phyloP scores from a whole-genome alignment of 2,888 invertebrate genomes.

The Epistrophella euchroma region DNA sequence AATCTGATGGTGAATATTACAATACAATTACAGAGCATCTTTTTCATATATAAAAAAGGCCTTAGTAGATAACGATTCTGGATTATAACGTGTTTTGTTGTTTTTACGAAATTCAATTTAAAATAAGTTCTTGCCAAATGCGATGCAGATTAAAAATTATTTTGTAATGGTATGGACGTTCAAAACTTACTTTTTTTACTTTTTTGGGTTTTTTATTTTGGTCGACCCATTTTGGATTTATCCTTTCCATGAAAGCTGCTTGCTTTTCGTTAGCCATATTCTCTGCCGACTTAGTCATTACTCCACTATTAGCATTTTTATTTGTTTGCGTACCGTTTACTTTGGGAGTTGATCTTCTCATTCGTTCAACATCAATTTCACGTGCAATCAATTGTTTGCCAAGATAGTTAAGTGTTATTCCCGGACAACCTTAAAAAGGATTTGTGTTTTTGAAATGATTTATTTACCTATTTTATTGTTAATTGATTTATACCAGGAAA shows the following conservation, averaged over 20 bases:
- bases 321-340: conserved; percentile 28
- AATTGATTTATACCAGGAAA: conserved; percentile 80
- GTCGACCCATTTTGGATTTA: conserved; percentile 86
- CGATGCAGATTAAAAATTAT: too few species aligned
- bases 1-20: too few species aligned
- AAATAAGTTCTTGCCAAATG: too few species aligned
- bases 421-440: conserved; percentile 78
- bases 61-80: too few species aligned
- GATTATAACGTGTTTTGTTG: too few species aligned
- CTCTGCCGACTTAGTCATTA: conserved; percentile 13
- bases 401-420: conserved; percentile 86
- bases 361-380: conserved; percentile 92
- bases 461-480: conserved; percentile 46
- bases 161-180: background rate
- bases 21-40: too few species aligned
- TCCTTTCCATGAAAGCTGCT: conserved; percentile 88
- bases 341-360: conserved; percentile 85
- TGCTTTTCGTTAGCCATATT: conserved; percentile 75
- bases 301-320: background rate
- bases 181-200: conserved; percentile 74
- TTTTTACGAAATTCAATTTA: too few species aligned
- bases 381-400: conserved; percentile 92
- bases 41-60: too few species aligned
- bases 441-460: conserved; percentile 16
- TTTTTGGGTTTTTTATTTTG: background rate